Evolutionary conservation across 1,140 invertebrate species (phyloP).

Genomic region (Archegozetes longisetosus): DNA sequence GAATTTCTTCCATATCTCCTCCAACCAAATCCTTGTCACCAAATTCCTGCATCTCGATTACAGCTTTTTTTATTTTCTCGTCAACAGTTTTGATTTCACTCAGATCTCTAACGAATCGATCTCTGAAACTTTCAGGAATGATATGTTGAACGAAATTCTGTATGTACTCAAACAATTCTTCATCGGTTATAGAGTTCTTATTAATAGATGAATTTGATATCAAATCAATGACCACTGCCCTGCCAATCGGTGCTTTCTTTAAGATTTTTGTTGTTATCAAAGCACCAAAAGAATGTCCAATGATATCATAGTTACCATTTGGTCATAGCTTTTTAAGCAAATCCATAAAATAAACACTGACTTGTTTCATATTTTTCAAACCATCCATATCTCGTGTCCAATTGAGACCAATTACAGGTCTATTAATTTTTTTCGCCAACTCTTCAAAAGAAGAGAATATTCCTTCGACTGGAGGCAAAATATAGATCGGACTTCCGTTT

Average conservation of each 20-base stretch:
- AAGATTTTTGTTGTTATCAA: conserved; percentile 83
- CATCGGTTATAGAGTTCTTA: neutral
- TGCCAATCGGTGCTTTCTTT: conserved; percentile 26
- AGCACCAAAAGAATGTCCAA: conserved; percentile 87
- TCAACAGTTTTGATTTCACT: neutral
- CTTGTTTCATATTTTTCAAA: neutral
- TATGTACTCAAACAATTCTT: neutral
- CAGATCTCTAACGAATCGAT: neutral
- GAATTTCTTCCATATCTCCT: neutral
- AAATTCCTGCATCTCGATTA: neutral
- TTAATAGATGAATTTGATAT: neutral
- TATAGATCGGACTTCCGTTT: conserved; percentile 39
- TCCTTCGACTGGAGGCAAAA: conserved; percentile 85
- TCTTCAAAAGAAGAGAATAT: conserved; percentile 46
- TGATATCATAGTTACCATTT: conserved; percentile 45
- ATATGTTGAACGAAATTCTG: neutral
- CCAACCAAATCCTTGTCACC: neutral
- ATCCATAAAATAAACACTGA: neutral
- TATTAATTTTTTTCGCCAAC: conserved; percentile 47
- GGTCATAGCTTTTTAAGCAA: neutral
- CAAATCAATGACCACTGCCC: neutral
- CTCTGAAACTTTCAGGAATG: neutral
- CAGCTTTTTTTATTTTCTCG: neutral
- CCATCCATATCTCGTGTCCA: conserved; percentile 31
- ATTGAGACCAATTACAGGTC: conserved; percentile 74